phyloP scores from a whole-genome alignment of 2,113 vertebrate genomes.

The Ameiurus melas region DNA sequence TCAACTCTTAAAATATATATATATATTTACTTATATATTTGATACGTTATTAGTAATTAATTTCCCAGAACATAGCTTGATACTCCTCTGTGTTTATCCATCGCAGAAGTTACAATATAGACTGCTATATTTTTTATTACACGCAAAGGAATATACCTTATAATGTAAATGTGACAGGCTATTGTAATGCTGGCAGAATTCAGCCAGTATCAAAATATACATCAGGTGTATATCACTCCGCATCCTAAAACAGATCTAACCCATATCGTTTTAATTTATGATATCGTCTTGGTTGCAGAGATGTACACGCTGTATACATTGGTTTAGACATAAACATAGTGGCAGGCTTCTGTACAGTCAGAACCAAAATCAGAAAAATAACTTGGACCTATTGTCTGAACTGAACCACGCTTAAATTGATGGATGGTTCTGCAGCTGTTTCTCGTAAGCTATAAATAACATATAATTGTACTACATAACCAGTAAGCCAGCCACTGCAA shows the following conservation, averaged over 20 bases:
- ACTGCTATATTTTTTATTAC: background rate
- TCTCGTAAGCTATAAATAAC: conserved; percentile 67
- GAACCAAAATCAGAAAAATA: background rate
- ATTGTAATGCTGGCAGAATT: background rate
- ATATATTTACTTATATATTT: background rate
- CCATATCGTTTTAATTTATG: background rate
- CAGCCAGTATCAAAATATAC: background rate
- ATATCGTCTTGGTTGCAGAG: background rate
- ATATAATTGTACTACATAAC: conserved; percentile 28
- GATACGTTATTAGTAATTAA: background rate
- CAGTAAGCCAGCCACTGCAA: background rate
- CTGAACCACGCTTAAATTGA: background rate
- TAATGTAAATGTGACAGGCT: background rate
- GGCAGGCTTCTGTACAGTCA: background rate
- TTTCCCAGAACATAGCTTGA: background rate
- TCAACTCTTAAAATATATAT: background rate
- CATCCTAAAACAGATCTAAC: background rate
- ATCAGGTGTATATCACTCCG: background rate
- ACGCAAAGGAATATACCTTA: background rate
- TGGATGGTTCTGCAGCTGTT: conserved; percentile 62
- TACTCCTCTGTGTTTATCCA: background rate
- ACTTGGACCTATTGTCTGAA: background rate
- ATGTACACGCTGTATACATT: background rate
- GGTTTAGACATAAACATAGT: background rate
- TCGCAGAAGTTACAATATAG: background rate